These are phyloP conservation scores for Antigone vipio DNA, from an alignment of 2,113 vertebrate species.

Conservation along the genomic window DNA sequence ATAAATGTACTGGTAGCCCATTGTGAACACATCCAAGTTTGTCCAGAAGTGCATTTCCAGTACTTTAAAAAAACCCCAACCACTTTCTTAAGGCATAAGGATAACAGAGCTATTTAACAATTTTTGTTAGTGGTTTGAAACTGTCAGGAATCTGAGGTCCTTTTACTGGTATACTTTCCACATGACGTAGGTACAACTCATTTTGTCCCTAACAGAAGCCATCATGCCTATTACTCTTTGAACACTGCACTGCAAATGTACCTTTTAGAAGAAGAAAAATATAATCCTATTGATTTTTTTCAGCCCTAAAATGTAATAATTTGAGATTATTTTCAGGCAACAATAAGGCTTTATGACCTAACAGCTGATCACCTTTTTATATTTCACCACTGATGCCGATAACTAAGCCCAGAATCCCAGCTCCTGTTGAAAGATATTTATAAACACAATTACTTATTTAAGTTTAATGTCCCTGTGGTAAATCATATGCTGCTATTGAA, in stretches of 20 bases:
- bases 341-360: constrained; percentile 27
- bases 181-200: not conserved
- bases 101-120: constrained; percentile 19
- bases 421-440: not conserved
- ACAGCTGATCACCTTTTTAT: not conserved
- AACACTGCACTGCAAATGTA: not conserved
- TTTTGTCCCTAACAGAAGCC: not conserved
- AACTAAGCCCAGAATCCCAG: not conserved
- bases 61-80: not conserved
- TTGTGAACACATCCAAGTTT: not conserved
- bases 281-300: constrained; percentile 52
- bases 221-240: constrained; percentile 1
- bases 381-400: not conserved
- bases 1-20: not conserved
- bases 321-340: constrained; percentile 32
- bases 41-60: not conserved
- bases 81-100: constrained; percentile 11
- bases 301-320: constrained; percentile 42
- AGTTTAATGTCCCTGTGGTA: constrained; percentile 21
- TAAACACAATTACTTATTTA: constrained; percentile 49
- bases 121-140: constrained; percentile 37
- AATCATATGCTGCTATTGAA: constrained; percentile 26
- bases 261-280: not conserved
- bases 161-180: constrained; percentile 6
- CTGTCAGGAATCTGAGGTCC: constrained; percentile 26